Percentiles rank a stretch among this genome's conserved stretches.
phyloP scores from a whole-genome alignment of 2,797 vertebrate genomes.

The Myotis vivesi region DNA sequence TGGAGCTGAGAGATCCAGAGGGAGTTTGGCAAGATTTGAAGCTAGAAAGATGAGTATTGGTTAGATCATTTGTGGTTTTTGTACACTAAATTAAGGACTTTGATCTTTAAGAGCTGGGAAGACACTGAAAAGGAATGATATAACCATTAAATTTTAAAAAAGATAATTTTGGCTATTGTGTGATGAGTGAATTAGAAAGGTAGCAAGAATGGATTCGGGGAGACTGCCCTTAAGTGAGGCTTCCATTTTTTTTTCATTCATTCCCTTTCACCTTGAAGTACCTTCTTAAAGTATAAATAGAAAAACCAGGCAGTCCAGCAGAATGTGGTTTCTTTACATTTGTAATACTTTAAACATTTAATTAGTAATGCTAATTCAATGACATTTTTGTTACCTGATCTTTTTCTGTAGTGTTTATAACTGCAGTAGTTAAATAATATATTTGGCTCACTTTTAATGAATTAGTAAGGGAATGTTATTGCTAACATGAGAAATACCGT shows the following conservation, averaged over 20 bases:
- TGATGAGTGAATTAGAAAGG: not conserved
- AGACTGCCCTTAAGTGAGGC: not conserved
- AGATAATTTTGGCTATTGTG: not conserved
- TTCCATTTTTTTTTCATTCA: not conserved
- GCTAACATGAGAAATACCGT: not conserved
- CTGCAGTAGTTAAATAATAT: not conserved
- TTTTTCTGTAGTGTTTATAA: not conserved
- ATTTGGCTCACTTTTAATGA: not conserved
- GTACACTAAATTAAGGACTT: not conserved
- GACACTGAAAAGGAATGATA: not conserved
- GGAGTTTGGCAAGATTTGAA: not conserved
- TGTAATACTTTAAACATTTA: slow-evolving; percentile 3
- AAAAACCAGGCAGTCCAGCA: not conserved
- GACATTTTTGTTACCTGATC: not conserved
- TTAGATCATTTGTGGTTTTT: not conserved
- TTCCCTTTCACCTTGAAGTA: not conserved
- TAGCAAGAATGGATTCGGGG: not conserved
- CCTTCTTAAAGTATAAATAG: not conserved
- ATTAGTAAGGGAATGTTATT: not conserved
- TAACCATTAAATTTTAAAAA: not conserved
- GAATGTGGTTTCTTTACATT: not conserved
- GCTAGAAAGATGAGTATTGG: not conserved
- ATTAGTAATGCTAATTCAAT: slow-evolving; percentile 31
- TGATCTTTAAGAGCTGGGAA: not conserved
- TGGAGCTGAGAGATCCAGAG: not conserved